A percentile compares a stretch with the other conserved stretches of the same genome.
phyloP scores from a whole-genome alignment of 2,888 invertebrate species.

The Operophtera brumata region DNA sequence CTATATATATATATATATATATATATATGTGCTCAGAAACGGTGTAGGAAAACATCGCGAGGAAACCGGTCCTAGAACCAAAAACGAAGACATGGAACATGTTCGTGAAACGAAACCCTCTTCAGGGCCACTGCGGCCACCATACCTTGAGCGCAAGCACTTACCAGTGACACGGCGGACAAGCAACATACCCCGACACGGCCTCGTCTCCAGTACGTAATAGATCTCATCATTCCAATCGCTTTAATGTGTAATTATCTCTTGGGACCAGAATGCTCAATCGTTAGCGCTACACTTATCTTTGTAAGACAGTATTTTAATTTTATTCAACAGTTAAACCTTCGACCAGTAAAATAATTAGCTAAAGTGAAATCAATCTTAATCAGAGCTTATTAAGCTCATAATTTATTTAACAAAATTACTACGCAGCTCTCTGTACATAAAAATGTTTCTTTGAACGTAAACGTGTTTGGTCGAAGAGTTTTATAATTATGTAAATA shows the following conservation, averaged over 20 bases:
- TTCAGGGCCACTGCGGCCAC: too few species aligned
- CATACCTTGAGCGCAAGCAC: too few species aligned
- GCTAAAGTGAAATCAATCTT: neutral
- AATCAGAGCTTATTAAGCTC: neutral
- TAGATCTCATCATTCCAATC: constrained; percentile 78
- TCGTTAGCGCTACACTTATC: constrained; percentile 40
- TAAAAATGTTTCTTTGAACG: constrained; percentile 1
- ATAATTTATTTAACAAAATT: neutral
- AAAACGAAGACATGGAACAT: too few species aligned
- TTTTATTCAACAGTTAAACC: constrained; percentile 17
- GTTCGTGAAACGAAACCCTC: too few species aligned
- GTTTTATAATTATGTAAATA: constrained; percentile 47
- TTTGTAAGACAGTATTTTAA: constrained; percentile 35
- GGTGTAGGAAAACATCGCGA: too few species aligned
- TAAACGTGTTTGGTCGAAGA: constrained; percentile 10
- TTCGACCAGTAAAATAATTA: constrained; percentile 5
- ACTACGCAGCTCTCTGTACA: neutral
- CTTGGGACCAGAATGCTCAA: constrained; percentile 65
- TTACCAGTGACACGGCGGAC: too few species aligned
- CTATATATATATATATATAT: too few species aligned
- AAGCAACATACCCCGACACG: constrained; percentile 5
- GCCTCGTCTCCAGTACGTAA: constrained; percentile 36
- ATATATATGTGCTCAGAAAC: too few species aligned
- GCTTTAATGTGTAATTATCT: constrained; percentile 62
- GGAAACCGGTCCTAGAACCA: too few species aligned